Evolutionary conservation across 2,888 invertebrate species (phyloP).

Genomic region (Pollenia angustigena): DNA sequence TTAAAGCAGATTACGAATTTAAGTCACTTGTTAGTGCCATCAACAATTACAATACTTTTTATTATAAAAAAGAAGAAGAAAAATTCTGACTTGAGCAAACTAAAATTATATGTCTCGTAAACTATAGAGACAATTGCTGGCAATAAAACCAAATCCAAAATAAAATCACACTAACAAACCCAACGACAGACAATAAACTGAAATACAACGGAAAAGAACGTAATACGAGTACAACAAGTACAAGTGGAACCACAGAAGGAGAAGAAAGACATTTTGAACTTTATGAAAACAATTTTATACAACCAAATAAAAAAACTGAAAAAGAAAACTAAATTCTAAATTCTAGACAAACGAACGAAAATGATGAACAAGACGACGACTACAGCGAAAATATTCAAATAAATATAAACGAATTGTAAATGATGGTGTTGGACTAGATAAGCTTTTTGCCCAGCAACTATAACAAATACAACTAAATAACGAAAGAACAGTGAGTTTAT

Average conservation of each 20-base stretch:
- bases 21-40: slow-evolving; percentile 49
- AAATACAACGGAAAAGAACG: not conserved
- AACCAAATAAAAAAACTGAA: slow-evolving; percentile 19
- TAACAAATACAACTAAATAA: slow-evolving; percentile 18
- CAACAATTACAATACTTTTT: slow-evolving; percentile 46
- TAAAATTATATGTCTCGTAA: slow-evolving; percentile 12
- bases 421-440: slow-evolving; percentile 65
- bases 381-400: slow-evolving; percentile 13
- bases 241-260: slow-evolving; percentile 40
- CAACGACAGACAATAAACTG: slow-evolving; percentile 11
- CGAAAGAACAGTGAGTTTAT: not conserved
- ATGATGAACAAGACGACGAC: slow-evolving; percentile 25
- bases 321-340: slow-evolving; percentile 28
- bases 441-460: slow-evolving; percentile 47
- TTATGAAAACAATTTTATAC: slow-evolving; percentile 47
- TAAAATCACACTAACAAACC: slow-evolving; percentile 44
- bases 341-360: slow-evolving; percentile 48
- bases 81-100: slow-evolving; percentile 27
- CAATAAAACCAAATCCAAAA: slow-evolving; percentile 65
- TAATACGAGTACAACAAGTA: slow-evolving; percentile 15
- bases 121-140: slow-evolving; percentile 55
- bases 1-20: slow-evolving; percentile 60
- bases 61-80: not conserved
- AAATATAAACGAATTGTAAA: slow-evolving; percentile 63
- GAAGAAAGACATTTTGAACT: slow-evolving; percentile 60